These are phyloP conservation scores for Cheilosia pagana DNA, from an alignment of 2,888 invertebrate genomes.

Conservation along the genomic window DNA sequence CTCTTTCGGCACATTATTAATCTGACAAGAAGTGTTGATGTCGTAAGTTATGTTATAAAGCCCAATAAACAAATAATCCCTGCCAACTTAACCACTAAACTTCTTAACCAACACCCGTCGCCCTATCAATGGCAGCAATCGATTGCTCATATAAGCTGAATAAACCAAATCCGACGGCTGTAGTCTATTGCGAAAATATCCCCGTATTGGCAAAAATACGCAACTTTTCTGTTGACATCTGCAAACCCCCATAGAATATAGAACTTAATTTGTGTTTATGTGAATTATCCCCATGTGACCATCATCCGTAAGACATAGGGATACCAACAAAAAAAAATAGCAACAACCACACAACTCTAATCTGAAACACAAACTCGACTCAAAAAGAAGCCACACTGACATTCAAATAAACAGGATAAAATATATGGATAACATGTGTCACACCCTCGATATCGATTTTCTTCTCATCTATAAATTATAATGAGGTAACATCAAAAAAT, in stretches of 20 bases:
- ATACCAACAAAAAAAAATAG: conserved; percentile 10
- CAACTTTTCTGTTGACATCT: conserved; percentile 50
- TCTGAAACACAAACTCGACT: conserved; percentile 45
- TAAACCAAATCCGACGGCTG: conserved; percentile 9
- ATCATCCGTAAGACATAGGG: conserved; percentile 7
- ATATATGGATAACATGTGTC: conserved; percentile 57
- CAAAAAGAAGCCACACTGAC: conserved; percentile 37
- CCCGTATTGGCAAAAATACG: neutral
- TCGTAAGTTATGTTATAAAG: neutral
- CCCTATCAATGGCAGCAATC: conserved; percentile 42
- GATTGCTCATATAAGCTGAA: neutral
- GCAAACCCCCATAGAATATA: conserved; percentile 22
- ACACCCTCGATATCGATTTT: conserved; percentile 61
- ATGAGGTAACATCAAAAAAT: conserved; percentile 57
- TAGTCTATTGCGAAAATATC: neutral
- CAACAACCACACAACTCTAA: conserved; percentile 21
- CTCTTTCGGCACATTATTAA: neutral
- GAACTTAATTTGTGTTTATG: conserved; percentile 49
- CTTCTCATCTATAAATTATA: conserved; percentile 66
- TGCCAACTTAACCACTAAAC: conserved; percentile 34
- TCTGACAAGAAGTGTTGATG: neutral
- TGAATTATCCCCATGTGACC: conserved; percentile 42
- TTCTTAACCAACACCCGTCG: conserved; percentile 16
- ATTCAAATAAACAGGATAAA: conserved; percentile 32
- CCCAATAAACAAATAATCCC: conserved; percentile 25